These are phyloP conservation scores for Actinia equina DNA, from an alignment of 64 coral and sea anemone species.

Conservation along the genomic window DNA sequence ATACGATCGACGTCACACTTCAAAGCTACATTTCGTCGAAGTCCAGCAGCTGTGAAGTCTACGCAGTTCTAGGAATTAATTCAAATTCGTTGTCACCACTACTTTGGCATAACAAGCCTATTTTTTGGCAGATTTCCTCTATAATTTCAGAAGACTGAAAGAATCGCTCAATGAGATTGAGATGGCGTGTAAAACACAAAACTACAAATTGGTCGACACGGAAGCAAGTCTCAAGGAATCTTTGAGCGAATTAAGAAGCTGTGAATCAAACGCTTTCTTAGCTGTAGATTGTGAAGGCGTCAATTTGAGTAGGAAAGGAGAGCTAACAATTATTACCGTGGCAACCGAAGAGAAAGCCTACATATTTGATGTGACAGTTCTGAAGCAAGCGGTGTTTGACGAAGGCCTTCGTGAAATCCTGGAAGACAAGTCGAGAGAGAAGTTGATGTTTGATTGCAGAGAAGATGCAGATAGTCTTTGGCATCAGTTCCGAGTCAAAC, in stretches of 20 bases:
- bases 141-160: not conserved
- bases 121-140: not conserved
- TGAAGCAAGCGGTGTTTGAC: too few species aligned
- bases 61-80: not conserved
- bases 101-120: not conserved
- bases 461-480: conserved; percentile 66
- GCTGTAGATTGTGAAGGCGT: too few species aligned
- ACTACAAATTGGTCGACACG: conserved; percentile 40
- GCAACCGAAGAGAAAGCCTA: too few species aligned
- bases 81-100: not conserved
- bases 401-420: too few species aligned
- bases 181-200: conserved; percentile 27
- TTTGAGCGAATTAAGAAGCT: conserved; percentile 38
- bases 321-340: too few species aligned
- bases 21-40: not conserved
- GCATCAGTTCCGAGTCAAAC: conserved; percentile 54
- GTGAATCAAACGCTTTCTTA: too few species aligned
- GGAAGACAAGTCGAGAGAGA: too few species aligned
- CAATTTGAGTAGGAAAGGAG: too few species aligned
- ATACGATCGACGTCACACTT: too few species aligned
- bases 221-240: conserved; percentile 29
- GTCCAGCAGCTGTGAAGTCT: not conserved
- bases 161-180: not conserved
- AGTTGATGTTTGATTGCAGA: conserved; percentile 73
- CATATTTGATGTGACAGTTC: too few species aligned